A percentile compares a stretch with the other conserved stretches of the same genome.
Conservation (phyloP, 2,113 vertebrate species). For the Tonatia bakeri region DNA sequence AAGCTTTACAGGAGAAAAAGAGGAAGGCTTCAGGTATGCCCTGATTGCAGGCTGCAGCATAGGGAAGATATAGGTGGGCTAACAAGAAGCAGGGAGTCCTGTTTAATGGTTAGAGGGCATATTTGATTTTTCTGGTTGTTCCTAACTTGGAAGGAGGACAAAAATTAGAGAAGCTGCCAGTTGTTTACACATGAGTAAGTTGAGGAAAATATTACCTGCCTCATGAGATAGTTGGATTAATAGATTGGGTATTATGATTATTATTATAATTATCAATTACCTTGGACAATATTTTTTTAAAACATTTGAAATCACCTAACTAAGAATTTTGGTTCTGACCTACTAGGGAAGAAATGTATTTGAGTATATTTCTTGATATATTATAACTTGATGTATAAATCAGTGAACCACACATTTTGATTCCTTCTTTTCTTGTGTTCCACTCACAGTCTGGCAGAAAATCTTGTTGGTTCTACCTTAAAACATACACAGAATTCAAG, state of each 20-base stretch:
- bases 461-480: background rate
- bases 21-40: background rate
- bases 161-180: background rate
- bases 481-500: background rate
- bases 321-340: background rate
- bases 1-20: background rate
- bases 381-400: background rate
- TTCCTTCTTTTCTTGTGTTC: background rate
- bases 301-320: background rate
- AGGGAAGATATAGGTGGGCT: background rate
- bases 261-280: background rate
- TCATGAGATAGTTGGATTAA: conserved; percentile 9
- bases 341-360: background rate
- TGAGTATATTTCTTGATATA: background rate
- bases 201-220: background rate
- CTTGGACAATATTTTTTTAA: background rate
- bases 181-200: background rate
- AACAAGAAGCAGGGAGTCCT: background rate
- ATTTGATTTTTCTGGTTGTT: background rate
- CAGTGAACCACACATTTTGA: background rate
- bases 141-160: background rate
- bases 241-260: background rate
- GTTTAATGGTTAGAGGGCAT: background rate
- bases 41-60: background rate
- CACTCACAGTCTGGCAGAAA: background rate